phyloP scores from a whole-genome alignment of 1,140 invertebrate species.

The Akabosia matsudoensis region DNA sequence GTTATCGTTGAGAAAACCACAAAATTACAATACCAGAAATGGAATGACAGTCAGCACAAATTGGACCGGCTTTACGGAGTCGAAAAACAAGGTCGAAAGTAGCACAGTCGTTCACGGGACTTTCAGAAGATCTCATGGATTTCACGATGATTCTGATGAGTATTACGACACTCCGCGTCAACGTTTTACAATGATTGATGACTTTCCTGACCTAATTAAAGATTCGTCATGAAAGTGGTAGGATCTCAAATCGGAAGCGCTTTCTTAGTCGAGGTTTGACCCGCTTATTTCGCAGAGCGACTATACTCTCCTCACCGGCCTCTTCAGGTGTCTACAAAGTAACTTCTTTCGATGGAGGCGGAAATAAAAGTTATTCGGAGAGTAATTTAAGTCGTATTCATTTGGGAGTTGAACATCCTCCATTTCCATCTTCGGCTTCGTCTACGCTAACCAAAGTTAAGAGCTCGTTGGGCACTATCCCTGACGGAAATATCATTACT shows the following conservation, averaged over 20 bases:
- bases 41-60: not conserved
- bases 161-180: slow-evolving; percentile 17
- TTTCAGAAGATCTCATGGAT: not conserved
- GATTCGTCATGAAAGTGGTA: not conserved
- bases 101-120: not conserved
- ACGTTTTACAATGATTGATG: slow-evolving; percentile 31
- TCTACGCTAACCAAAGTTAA: not conserved
- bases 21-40: no score
- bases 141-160: not conserved
- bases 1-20: no score
- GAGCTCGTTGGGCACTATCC: not conserved
- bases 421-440: not conserved
- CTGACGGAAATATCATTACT: not conserved
- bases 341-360: not conserved
- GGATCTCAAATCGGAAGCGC: not conserved
- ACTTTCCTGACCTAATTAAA: slow-evolving; percentile 30
- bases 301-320: not conserved
- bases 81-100: no score
- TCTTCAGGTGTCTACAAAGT: not conserved
- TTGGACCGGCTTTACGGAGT: no score
- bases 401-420: not conserved
- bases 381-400: slow-evolving; percentile 15
- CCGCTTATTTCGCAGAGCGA: slow-evolving; percentile 24
- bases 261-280: slow-evolving; percentile 30
- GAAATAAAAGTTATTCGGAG: slow-evolving; percentile 10